Evolutionary conservation across 2,113 vertebrate genomes (phyloP), one percentile per base, ranked within the genome.

Genomic region (Ptyas mucosa): DNA sequence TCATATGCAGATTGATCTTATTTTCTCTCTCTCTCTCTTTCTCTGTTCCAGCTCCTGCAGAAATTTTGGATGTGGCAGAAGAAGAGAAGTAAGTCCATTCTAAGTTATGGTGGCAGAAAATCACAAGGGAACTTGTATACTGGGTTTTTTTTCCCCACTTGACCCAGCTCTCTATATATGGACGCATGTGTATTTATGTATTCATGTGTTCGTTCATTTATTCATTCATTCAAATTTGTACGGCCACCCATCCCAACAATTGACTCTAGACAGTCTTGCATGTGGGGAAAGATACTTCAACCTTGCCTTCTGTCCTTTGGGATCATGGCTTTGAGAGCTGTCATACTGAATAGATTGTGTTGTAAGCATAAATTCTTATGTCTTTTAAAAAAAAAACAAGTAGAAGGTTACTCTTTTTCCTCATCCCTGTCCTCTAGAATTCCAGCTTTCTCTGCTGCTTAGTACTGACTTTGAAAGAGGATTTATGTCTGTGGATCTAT

Each of bases 31-130:
- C 43, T 91, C 43, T 95, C 95, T 96, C 57, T 94, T 89, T 96
- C 61, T 89, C 75, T 81, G 10, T 43, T 81, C 57, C 97, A 99
- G 99, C 98, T 91, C 98, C 99, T 3, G 93, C 96, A 81, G 98
- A 99, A 94, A 98, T 99, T 96, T 97, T 99, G 2, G 99, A 99
- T 96, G 97, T 98, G 14, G 98, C 98, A 0, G 98, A 99, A 93
- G 98, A 97, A 88, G 97, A 98, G 91, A 98, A 98, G 99, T 99
- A 97, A 98, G 99, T 99, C 49, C 90, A 88, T 64, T 85, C 90
- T 92, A 81, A 8, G 18, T 43, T 81, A 43, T 23, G 75, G 75
- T 81, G 75, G 34, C 34, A 81, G n/a, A 81, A 81, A 21, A 43
- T 81, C 75, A 81, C 3, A 43, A 81, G 75, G 34, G 75, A 43